Conservation (phyloP, 2,113 vertebrate genomes). For the Melanotaenia duboulayi region DNA sequence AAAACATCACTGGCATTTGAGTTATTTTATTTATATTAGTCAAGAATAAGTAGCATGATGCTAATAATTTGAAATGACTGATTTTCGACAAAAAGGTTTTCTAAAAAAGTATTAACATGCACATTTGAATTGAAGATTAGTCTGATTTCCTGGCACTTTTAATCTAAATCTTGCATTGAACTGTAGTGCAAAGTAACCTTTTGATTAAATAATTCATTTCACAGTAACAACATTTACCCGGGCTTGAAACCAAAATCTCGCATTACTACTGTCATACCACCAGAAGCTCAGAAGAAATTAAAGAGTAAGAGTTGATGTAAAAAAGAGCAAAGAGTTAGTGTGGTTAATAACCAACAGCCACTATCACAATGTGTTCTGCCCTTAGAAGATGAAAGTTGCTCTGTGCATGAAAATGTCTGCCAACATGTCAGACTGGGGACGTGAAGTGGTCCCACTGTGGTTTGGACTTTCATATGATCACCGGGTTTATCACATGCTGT, state of each 20-base stretch:
- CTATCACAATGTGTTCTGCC: slow-evolving; percentile 20
- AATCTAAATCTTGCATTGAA: too few relatives aligned
- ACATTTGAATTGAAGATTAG: not conserved
- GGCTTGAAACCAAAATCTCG: too few relatives aligned
- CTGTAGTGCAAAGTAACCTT: not conserved
- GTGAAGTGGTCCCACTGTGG: slow-evolving; percentile 29
- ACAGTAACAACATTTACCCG: too few relatives aligned
- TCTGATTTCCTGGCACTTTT: not conserved
- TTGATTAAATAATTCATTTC: too few relatives aligned
- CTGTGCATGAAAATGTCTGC: slow-evolving; percentile 34
- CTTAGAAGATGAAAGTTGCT: slow-evolving; percentile 20
- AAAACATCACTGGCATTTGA: slow-evolving; percentile 30
- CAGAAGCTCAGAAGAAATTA: too few relatives aligned
- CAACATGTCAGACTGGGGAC: slow-evolving; percentile 36
- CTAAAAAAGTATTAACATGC: slow-evolving; percentile 1
- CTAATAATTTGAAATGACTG: slow-evolving; percentile 7
- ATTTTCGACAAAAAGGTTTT: not conserved
- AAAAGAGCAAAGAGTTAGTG: slow-evolving; percentile 24
- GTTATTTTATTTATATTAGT: slow-evolving; percentile 27
- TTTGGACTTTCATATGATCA: slow-evolving; percentile 5
- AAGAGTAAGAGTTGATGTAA: too few relatives aligned
- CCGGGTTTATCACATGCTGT: slow-evolving; percentile 13
- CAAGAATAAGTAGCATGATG: slow-evolving; percentile 14
- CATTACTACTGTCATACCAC: too few relatives aligned
- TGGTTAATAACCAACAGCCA: slow-evolving; percentile 38